phyloP scores from a whole-genome alignment of 2,888 invertebrate genomes.

The Rapana venosa region DNA sequence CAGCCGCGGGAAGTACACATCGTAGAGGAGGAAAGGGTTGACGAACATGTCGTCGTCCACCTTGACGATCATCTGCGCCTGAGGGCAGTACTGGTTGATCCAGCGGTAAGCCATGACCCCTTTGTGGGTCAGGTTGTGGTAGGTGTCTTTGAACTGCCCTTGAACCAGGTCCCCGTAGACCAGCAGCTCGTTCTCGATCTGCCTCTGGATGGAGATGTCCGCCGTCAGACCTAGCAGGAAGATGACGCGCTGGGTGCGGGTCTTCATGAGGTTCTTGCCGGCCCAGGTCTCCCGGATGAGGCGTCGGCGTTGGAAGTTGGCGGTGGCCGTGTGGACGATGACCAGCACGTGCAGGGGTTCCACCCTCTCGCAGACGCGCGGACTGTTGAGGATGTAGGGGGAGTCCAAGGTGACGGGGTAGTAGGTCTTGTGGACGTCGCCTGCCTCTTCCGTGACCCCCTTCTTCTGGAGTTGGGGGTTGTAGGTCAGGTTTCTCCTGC shows the following conservation, averaged over 20 bases:
- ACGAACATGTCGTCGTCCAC: constrained; percentile 72
- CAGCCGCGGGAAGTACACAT: constrained; percentile 58
- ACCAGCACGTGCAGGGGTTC: constrained; percentile 60
- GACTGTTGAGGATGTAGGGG: constrained; percentile 65
- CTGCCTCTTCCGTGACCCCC: background rate
- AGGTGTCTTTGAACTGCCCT: constrained; percentile 66
- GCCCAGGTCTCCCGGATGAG: constrained; percentile 42
- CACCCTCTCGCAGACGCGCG: constrained; percentile 57
- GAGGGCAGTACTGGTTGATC: constrained; percentile 64
- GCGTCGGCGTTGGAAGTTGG: constrained; percentile 33
- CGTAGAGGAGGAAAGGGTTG: constrained; percentile 64
- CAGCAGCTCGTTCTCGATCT: constrained; percentile 65
- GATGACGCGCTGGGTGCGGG: constrained; percentile 58
- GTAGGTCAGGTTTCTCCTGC: constrained; percentile 17
- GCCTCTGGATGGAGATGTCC: constrained; percentile 54
- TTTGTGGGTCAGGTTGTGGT: constrained; percentile 71
- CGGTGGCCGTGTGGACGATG: constrained; percentile 60
- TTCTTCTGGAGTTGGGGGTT: background rate
- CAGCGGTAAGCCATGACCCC: constrained; percentile 56
- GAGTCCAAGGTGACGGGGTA: constrained; percentile 63
- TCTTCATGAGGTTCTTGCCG: constrained; percentile 55
- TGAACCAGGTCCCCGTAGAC: constrained; percentile 68
- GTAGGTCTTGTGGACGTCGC: constrained; percentile 12
- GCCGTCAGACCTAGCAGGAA: constrained; percentile 64
- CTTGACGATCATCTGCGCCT: constrained; percentile 65